A percentile compares a stretch with the other conserved stretches of the same genome.
phyloP scores from a whole-genome alignment of 2,113 vertebrate species.

The Thymallus thymallus region DNA sequence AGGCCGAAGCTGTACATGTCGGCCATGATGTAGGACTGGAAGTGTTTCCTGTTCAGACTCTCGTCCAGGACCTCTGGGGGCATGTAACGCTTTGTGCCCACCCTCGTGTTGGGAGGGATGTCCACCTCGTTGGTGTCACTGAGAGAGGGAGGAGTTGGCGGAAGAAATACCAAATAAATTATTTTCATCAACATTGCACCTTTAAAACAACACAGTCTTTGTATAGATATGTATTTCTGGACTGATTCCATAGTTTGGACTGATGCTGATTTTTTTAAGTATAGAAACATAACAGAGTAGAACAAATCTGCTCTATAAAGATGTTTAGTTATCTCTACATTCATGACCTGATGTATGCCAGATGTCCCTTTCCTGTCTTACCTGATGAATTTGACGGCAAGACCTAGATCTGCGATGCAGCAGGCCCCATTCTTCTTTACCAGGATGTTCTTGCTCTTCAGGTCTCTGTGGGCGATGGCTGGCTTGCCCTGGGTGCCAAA shows the following conservation, averaged over 20 bases:
- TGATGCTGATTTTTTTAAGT: too few relatives aligned
- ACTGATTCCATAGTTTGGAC: too few relatives aligned
- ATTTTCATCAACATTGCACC: neutral
- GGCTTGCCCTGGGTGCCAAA: constrained; percentile 97
- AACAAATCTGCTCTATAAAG: too few relatives aligned
- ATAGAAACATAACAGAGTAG: too few relatives aligned
- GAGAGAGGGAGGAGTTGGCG: neutral
- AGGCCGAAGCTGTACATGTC: constrained; percentile 99
- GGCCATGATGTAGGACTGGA: constrained; percentile 98
- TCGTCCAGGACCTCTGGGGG: constrained; percentile 96
- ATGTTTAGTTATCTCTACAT: neutral
- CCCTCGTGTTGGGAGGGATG: constrained; percentile 91
- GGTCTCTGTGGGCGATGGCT: constrained; percentile 93
- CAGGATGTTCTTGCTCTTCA: constrained; percentile 97
- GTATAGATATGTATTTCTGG: too few relatives aligned
- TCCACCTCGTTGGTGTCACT: constrained; percentile 97
- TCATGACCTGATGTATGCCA: neutral
- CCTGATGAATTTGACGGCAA: constrained; percentile 98
- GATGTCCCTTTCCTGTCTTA: constrained; percentile 35
- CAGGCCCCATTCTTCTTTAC: constrained; percentile 95
- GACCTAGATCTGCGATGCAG: constrained; percentile 93
- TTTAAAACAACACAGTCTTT: too few relatives aligned
- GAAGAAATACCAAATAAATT: neutral
- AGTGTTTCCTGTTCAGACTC: constrained; percentile 89
- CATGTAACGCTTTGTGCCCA: constrained; percentile 98